Conservation (phyloP, 2,113 vertebrate species). For the Cettia cetti region DNA sequence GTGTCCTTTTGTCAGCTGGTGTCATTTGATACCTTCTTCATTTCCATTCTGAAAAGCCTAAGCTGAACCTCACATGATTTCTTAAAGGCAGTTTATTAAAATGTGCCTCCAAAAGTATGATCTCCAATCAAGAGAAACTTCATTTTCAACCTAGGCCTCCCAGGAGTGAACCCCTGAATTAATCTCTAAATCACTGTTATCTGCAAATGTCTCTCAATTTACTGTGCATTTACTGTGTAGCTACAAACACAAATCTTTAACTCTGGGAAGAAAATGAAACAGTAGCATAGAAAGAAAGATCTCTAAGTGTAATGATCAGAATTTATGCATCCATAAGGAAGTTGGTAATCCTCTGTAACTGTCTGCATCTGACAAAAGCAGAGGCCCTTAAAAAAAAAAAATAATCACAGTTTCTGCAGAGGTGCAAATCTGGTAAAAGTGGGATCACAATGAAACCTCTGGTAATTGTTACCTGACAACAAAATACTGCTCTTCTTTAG, state of each 20-base stretch:
- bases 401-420: too few relatives aligned
- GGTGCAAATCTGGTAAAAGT: background rate
- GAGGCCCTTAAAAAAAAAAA: background rate
- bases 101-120: background rate
- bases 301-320: background rate
- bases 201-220: background rate
- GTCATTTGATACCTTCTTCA: background rate
- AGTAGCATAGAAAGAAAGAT: background rate
- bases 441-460: background rate
- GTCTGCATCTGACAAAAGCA: background rate
- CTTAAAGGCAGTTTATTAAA: background rate
- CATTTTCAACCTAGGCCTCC: background rate
- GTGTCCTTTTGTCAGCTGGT: background rate
- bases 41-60: background rate
- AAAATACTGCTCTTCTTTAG: background rate
- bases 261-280: background rate
- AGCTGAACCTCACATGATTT: background rate
- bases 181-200: background rate
- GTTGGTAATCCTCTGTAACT: background rate
- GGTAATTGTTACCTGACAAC: background rate
- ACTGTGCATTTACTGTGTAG: background rate
- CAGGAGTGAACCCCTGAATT: background rate
- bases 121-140: background rate
- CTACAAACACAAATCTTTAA: background rate
- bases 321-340: background rate